Conservation (phyloP, 2,888 invertebrate species). For the Leptopilina syphax region DNA sequence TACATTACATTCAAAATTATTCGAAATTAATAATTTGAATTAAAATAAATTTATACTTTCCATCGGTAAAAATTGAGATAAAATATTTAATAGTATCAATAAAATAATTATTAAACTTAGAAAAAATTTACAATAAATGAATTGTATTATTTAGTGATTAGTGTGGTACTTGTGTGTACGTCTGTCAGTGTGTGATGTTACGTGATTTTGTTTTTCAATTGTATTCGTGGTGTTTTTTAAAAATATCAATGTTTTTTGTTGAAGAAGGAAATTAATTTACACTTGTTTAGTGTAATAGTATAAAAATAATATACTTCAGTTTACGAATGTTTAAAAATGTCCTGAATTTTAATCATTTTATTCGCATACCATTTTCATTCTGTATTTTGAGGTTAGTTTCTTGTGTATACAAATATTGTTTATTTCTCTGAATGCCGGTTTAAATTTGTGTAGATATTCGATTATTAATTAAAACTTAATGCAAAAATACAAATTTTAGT, state of each 20-base stretch:
- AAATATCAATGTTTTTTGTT: not conserved
- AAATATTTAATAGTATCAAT: too few species aligned
- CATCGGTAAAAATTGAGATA: too few species aligned
- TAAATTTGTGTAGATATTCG: not conserved
- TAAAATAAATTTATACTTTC: too few species aligned
- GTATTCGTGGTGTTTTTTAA: not conserved
- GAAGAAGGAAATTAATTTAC: not conserved
- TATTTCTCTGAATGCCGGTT: constrained; percentile 1
- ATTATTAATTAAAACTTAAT: not conserved
- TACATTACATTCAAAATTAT: too few species aligned
- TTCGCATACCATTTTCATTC: not conserved
- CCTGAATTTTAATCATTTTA: not conserved
- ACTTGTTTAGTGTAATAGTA: not conserved
- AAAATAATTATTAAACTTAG: too few species aligned
- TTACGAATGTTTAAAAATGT: not conserved
- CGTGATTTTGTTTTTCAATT: not conserved
- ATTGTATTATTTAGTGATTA: too few species aligned
- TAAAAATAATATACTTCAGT: not conserved
- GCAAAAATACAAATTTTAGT: not conserved
- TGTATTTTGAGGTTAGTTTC: not conserved
- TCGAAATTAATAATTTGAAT: too few species aligned
- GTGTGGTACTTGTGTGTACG: too few species aligned
- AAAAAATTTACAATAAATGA: too few species aligned
- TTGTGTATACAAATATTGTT: not conserved
- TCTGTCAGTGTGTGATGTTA: too few species aligned